Conservation (phyloP, 2,888 invertebrate species). For the Graphium colonna region DNA sequence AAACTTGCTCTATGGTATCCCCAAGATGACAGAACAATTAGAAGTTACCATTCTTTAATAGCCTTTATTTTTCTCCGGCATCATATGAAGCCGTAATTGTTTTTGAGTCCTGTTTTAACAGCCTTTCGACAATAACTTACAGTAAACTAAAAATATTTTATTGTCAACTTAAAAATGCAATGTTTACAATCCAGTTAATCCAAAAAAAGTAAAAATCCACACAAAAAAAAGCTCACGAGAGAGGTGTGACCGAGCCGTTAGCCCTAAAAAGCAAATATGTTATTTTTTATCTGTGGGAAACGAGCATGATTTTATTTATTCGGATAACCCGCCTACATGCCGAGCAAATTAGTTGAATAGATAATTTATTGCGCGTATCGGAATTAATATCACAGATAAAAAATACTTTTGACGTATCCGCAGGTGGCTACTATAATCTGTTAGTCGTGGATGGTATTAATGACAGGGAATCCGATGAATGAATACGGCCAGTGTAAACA, state of each 20-base stretch:
- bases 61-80: too few species aligned
- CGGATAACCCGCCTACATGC: slow-evolving; percentile 65
- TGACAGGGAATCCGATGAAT: slow-evolving; percentile 34
- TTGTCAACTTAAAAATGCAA: too few species aligned
- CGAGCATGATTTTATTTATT: slow-evolving; percentile 39
- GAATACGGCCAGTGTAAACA: slow-evolving; percentile 52
- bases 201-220: slow-evolving; percentile 8
- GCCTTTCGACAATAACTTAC: too few species aligned
- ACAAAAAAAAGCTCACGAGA: slow-evolving; percentile 35
- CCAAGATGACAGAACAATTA: too few species aligned
- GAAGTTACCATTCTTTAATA: too few species aligned
- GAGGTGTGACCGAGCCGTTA: slow-evolving; percentile 38
- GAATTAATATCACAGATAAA: slow-evolving; percentile 36
- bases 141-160: too few species aligned
- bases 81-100: too few species aligned
- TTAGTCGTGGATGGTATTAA: slow-evolving; percentile 48
- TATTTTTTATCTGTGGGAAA: slow-evolving; percentile 34
- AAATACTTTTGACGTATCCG: slow-evolving; percentile 33
- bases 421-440: slow-evolving; percentile 43
- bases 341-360: slow-evolving; percentile 69
- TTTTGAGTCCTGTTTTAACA: too few species aligned
- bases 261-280: slow-evolving; percentile 32
- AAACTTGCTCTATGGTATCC: too few species aligned
- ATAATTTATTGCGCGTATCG: slow-evolving; percentile 64
- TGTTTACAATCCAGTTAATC: too few species aligned